These are phyloP conservation scores for Eubasilissa splendida DNA, from an alignment of 2,888 invertebrate species.

Conservation along the genomic window DNA sequence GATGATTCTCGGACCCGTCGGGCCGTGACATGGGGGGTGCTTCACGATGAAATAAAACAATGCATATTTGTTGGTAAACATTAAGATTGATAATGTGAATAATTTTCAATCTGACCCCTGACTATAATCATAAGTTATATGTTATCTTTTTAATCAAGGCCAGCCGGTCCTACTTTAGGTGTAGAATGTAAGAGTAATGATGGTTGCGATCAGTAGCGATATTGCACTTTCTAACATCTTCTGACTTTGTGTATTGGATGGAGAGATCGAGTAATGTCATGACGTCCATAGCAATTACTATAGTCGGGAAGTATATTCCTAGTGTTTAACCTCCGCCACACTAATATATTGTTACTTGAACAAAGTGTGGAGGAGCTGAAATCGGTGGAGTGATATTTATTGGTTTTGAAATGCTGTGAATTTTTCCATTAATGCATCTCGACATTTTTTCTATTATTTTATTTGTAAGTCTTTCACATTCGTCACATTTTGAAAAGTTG, in stretches of 20 bases:
- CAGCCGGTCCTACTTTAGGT: slow-evolving; percentile 33
- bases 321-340: neutral
- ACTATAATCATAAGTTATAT: slow-evolving; percentile 43
- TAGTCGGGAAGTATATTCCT: neutral
- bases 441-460: slow-evolving; percentile 34
- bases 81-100: neutral
- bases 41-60: neutral
- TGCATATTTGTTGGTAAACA: slow-evolving; percentile 4
- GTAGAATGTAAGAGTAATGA: slow-evolving; percentile 41
- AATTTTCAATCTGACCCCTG: slow-evolving; percentile 41
- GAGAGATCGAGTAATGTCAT: slow-evolving; percentile 14
- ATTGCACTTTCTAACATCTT: neutral
- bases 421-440: slow-evolving; percentile 30
- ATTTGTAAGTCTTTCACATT: slow-evolving; percentile 41
- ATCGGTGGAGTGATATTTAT: slow-evolving; percentile 25
- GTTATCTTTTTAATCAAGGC: slow-evolving; percentile 30
- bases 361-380: neutral
- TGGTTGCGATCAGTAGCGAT: slow-evolving; percentile 23
- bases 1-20: slow-evolving; percentile 43
- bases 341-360: neutral
- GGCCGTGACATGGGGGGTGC: slow-evolving; percentile 26
- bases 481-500: slow-evolving; percentile 31
- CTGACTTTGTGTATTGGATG: slow-evolving; percentile 23
- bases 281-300: slow-evolving; percentile 23
- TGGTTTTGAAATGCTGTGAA: slow-evolving; percentile 33